These are phyloP conservation scores for Sebastes vulpes DNA, from an alignment of 2,797 vertebrate species.

Conservation along the genomic window DNA sequence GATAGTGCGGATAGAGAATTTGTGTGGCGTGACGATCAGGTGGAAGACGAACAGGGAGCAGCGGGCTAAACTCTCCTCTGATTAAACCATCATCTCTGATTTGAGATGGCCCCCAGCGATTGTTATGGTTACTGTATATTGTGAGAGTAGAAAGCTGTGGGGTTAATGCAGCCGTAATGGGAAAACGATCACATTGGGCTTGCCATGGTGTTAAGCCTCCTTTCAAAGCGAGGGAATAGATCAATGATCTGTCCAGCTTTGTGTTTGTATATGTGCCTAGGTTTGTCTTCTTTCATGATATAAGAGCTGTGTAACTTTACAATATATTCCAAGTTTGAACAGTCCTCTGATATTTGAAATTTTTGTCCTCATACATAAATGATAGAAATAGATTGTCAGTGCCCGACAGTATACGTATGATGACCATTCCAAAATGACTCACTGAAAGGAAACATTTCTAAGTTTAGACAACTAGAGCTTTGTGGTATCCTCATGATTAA, in stretches of 20 bases:
- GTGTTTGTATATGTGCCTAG: neutral
- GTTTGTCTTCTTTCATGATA: neutral
- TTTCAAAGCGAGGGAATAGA: slow-evolving; percentile 36
- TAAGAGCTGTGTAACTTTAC: neutral
- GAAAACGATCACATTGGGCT: slow-evolving; percentile 49
- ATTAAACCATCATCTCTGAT: slow-evolving; percentile 89
- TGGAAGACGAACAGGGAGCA: slow-evolving; percentile 52
- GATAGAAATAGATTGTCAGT: neutral
- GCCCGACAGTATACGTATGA: neutral
- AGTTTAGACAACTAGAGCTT: slow-evolving; percentile 1
- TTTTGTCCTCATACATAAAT: neutral
- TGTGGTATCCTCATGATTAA: no score
- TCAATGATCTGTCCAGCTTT: slow-evolving; percentile 23
- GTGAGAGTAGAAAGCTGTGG: slow-evolving; percentile 51
- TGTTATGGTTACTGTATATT: slow-evolving; percentile 75
- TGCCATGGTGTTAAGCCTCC: slow-evolving; percentile 28
- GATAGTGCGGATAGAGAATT: slow-evolving; percentile 80
- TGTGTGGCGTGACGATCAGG: slow-evolving; percentile 82
- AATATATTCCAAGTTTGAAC: neutral
- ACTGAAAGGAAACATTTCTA: neutral
- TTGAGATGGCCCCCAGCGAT: slow-evolving; percentile 78
- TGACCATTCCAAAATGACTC: neutral
- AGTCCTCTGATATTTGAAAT: neutral
- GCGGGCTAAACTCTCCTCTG: slow-evolving; percentile 81
- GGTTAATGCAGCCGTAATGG: slow-evolving; percentile 62